These are phyloP conservation scores for Cerastis rubricosa DNA, from an alignment of 2,888 invertebrate genomes.

Conservation along the genomic window DNA sequence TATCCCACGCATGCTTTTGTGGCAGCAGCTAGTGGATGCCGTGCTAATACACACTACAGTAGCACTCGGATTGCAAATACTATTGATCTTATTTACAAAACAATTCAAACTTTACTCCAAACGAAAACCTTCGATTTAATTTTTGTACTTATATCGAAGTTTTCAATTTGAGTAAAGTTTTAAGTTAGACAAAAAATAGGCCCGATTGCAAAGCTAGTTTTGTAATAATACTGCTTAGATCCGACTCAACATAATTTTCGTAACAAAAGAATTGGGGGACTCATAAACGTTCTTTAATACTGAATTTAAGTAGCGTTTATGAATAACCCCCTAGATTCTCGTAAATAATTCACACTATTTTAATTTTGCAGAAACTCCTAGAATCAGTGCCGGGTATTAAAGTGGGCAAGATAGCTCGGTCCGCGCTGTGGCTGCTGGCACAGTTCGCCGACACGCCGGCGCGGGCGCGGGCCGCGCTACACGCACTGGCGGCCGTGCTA, in stretches of 20 bases:
- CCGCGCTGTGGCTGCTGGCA: slow-evolving; percentile 99
- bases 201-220: no score
- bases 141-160: neutral
- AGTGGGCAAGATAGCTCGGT: slow-evolving; percentile 97
- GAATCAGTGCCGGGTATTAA: slow-evolving; percentile 97
- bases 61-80: neutral
- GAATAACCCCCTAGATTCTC: neutral
- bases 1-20: neutral
- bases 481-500: slow-evolving; percentile 90
- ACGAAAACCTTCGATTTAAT: neutral
- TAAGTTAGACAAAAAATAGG: no score
- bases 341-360: neutral
- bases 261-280: neutral
- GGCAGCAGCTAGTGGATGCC: neutral
- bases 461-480: slow-evolving; percentile 95
- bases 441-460: slow-evolving; percentile 96
- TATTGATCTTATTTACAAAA: neutral
- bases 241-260: neutral
- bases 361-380: slow-evolving; percentile 89
- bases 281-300: neutral
- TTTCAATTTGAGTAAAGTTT: no score
- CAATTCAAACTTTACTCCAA: neutral
- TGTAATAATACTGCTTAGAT: neutral
- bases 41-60: no score
- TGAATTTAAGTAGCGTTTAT: no score